These are phyloP conservation scores for Tor tambroides DNA, from an alignment of 2,113 vertebrate species.

Conservation along the genomic window DNA sequence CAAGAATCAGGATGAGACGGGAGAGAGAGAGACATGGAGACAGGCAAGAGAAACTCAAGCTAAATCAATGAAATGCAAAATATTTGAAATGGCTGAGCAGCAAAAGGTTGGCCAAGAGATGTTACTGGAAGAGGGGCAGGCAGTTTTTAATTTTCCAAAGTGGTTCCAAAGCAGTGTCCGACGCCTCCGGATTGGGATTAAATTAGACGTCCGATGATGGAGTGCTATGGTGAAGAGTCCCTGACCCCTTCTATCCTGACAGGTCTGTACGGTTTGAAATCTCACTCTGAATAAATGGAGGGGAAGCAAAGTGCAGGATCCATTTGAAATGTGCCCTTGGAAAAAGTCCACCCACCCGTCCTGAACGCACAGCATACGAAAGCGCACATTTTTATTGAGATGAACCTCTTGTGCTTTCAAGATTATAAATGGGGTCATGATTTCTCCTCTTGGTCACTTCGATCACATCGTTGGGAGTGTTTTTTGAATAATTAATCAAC, in stretches of 20 bases:
- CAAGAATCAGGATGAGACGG: conserved; percentile 33
- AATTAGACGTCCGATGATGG: conserved; percentile 57
- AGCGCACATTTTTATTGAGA: conserved; percentile 6
- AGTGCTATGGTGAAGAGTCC: conserved; percentile 58
- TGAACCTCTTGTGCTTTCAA: conserved; percentile 13
- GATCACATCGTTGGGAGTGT: not conserved
- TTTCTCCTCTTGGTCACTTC: conserved; percentile 10
- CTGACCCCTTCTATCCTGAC: conserved; percentile 54
- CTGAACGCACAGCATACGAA: not conserved
- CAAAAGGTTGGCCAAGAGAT: conserved; percentile 26
- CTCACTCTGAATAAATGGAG: conserved; percentile 54
- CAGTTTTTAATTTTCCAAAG: conserved; percentile 67
- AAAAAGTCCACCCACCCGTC: not conserved
- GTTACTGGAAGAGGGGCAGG: conserved; percentile 42
- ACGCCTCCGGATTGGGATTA: conserved; percentile 64
- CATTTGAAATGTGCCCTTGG: conserved; percentile 53
- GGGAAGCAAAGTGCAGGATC: conserved; percentile 46
- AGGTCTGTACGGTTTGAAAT: conserved; percentile 45
- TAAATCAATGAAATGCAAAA: conserved; percentile 62
- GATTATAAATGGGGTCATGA: conserved; percentile 22
- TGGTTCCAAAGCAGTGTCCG: conserved; percentile 59
- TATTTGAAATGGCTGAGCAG: conserved; percentile 49
- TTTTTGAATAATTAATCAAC: conserved; percentile 17
- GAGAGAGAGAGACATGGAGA: conserved; percentile 26
- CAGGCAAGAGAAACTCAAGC: conserved; percentile 33